Base-by-base conservation (phyloP, 2,888 invertebrate genomes). In the Seira ritae region DNA sequence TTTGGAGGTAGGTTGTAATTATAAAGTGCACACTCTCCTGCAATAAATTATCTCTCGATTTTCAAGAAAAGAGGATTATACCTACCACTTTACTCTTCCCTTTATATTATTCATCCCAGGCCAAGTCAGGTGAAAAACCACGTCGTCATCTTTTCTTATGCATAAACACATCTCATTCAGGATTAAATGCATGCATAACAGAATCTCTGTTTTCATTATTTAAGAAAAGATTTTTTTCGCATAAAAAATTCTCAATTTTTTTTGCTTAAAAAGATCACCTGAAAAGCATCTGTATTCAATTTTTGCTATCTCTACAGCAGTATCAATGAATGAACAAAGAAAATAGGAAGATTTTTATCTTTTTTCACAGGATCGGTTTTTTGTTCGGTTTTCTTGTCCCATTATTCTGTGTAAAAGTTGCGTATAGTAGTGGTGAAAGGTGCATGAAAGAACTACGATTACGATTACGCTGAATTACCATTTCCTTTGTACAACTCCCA, bases 1-100 rank as follows among this genome's bases (percentile, higher is more conserved):
- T 80, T 71, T 71, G 81, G 69, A 80, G 80, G 80, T 70, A 76
- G 67, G 67, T 24, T 71, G 81, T 81, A 82, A 82, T 82, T 82
- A 82, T 62, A 77, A 82, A 77, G 77, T 82, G 31, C 72, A 66
- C 46, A 72, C 19, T 50, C 31, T 71, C n/a, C 50, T 37, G 68
- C 42, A 71, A 82, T 82, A 82, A 82, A 82, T 82, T 77, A 82
- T 82, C 68, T 72, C 15, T 62, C 2, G 62, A 55, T 55, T 55
- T 71, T 74, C 6, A 65, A 37, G 74, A 65, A 74, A 66, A 62
- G 60, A 42, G 50, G 62, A 46, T 8, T 17, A 71, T n/a, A 31
- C 62, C 60, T 46, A 31, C 60, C 20, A 72, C 60, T 72, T n/a
- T 62, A 62, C 62, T 22, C 62, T 62, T 4, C 20, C 62, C 12